phyloP scores from a whole-genome alignment of 2,888 invertebrate genomes.

The Pteria penguin region DNA sequence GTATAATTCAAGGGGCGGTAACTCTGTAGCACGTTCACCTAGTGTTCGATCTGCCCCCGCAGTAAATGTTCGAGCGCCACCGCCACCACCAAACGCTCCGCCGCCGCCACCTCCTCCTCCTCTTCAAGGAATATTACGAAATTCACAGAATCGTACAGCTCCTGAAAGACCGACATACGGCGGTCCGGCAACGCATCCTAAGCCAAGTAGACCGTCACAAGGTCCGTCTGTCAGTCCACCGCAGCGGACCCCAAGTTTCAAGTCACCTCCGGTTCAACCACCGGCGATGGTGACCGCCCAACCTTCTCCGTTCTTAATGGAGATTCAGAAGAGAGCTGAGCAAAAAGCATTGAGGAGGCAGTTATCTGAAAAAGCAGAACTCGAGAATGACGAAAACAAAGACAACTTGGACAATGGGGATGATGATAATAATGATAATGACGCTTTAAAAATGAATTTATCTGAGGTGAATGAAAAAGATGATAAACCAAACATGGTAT shows the following conservation, averaged over 20 bases:
- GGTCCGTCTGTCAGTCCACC: slow-evolving; percentile 4
- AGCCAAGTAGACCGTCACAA: not conserved
- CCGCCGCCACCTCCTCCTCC: slow-evolving; percentile 30
- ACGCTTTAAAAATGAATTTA: slow-evolving; percentile 30
- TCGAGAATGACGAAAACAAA: slow-evolving; percentile 13
- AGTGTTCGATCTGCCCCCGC: slow-evolving; percentile 17
- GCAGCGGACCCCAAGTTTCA: not conserved
- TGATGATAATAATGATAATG: not conserved
- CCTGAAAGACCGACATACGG: slow-evolving; percentile 6
- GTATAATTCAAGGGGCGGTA: not conserved
- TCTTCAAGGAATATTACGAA: slow-evolving; percentile 20
- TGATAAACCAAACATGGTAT: slow-evolving; percentile 29
- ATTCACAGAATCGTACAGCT: slow-evolving; percentile 2
- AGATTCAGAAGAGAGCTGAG: slow-evolving; percentile 56
- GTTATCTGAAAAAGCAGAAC: slow-evolving; percentile 46
- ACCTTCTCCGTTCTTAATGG: slow-evolving; percentile 52
- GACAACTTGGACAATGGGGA: slow-evolving; percentile 17
- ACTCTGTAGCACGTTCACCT: slow-evolving; percentile 15
- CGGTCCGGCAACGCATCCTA: not conserved
- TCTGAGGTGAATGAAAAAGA: slow-evolving; percentile 41
- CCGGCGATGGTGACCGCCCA: slow-evolving; percentile 13
- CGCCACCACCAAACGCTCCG: slow-evolving; percentile 45
- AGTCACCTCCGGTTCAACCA: slow-evolving; percentile 28
- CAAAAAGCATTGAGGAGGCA: slow-evolving; percentile 52
- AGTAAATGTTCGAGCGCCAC: slow-evolving; percentile 23